Evolutionary conservation across 2,888 invertebrate species (phyloP).

Genomic region (Cloeon dipterum): DNA sequence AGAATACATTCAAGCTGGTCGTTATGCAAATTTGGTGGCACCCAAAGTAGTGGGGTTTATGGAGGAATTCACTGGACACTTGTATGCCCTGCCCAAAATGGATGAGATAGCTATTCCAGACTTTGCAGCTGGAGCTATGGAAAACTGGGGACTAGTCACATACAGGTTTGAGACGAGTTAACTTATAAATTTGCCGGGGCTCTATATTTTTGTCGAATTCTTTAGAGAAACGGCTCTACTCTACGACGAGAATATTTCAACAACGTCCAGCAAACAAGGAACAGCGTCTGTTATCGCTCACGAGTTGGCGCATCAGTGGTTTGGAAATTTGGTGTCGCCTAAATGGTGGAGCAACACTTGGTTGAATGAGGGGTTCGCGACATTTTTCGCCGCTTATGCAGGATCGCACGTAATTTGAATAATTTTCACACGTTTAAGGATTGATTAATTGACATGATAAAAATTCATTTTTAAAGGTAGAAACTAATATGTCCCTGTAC

Average conservation of each 20-base stretch:
- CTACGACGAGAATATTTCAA: constrained; percentile 20
- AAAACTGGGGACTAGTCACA: constrained; percentile 47
- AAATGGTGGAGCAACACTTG: constrained; percentile 46
- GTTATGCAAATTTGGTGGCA: constrained; percentile 22
- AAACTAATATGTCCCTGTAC: too few species aligned
- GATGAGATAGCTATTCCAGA: constrained; percentile 59
- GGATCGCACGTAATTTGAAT: constrained; percentile 30
- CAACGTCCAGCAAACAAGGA: constrained; percentile 11
- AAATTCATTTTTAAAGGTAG: too few species aligned
- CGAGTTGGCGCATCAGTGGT: constrained; percentile 55
- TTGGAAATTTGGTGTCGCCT: constrained; percentile 45
- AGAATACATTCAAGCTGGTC: constrained; percentile 16
- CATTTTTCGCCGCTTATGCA: constrained; percentile 41
- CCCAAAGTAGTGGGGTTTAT: constrained; percentile 11
- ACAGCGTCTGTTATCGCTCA: constrained; percentile 23
- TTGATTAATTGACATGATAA: too few species aligned
- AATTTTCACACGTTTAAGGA: too few species aligned
- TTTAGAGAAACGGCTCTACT: constrained; percentile 37
- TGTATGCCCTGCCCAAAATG: constrained; percentile 26
- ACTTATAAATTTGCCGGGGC: too few species aligned
- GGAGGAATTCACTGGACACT: constrained; percentile 20
- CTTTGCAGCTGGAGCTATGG: constrained; percentile 55
- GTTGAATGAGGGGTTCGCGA: constrained; percentile 52
- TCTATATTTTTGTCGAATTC: too few species aligned
- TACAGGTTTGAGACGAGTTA: constrained; percentile 22